These are phyloP conservation scores for Julus scandinavius DNA, from an alignment of 2,888 invertebrate genomes.

Conservation along the genomic window DNA sequence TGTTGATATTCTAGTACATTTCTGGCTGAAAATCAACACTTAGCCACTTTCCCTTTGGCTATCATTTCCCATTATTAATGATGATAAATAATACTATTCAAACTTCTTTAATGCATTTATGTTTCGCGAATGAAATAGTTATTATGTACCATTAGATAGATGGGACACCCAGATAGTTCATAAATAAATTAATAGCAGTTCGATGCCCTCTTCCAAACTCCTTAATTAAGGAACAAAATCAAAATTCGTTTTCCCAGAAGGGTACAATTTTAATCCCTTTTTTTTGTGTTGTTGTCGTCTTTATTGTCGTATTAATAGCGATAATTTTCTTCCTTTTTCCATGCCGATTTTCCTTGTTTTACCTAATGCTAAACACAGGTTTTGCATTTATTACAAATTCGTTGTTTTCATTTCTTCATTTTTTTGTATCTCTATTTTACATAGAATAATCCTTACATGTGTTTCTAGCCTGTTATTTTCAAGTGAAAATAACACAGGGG, in stretches of 20 bases:
- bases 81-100: conserved; percentile 29
- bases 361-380: conserved; percentile 23
- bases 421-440: not conserved
- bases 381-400: conserved; percentile 40
- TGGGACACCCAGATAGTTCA: conserved; percentile 41
- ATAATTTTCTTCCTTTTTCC: conserved; percentile 37
- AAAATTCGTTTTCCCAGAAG: conserved; percentile 31
- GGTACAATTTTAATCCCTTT: conserved; percentile 40
- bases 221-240: conserved; percentile 43
- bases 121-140: conserved; percentile 39
- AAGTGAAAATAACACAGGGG: conserved; percentile 48
- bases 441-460: not conserved
- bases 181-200: not conserved
- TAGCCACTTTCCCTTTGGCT: conserved; percentile 11
- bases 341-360: not conserved
- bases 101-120: conserved; percentile 20
- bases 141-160: conserved; percentile 20
- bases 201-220: conserved; percentile 37
- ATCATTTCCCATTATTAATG: conserved; percentile 36
- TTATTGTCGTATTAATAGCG: conserved; percentile 37
- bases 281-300: conserved; percentile 26
- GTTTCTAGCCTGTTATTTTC: not conserved
- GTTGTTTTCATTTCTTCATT: conserved; percentile 23
- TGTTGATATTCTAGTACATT: conserved; percentile 7
- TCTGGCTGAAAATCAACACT: not conserved